Base-by-base conservation (phyloP, 2,797 vertebrate genomes). In the Anniella stebbinsi region DNA sequence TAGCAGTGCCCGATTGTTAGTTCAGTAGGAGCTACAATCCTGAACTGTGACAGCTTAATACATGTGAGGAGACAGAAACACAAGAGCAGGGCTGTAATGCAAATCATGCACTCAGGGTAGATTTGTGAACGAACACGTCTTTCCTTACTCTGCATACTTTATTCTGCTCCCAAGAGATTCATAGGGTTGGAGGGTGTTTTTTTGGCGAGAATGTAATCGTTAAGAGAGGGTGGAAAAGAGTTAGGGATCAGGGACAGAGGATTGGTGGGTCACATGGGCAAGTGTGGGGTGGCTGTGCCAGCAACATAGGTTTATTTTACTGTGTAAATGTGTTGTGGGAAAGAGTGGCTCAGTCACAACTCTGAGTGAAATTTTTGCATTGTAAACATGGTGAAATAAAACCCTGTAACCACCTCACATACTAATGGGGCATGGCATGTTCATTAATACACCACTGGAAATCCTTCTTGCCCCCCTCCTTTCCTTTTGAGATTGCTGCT, bases 21-120 rank as follows among this genome's bases (percentile, higher is more conserved):
- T 87, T 90, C 60, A 67, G 25, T 33, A 83, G 78, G 30, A 67
- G 72, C 45, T 90, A 67, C n/a, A 33, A 66, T n/a, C 30, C n/a
- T 38, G 60, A 69, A 33, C 12, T 33, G 60, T 41, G 30, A 54
- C 30, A 83, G 60, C 2, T 63, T 28, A 63, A 25, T 60, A 72
- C 51, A 60, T 45, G 4, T 54, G n/a, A 81, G 82, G 76, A 75
- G 69, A 81, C 3, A 75, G 70, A 67, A 75, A 54, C 45, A 77
- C 28, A 76, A 66, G 51, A 17, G 3, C 36, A 77, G 8, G 72
- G 70, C 33, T 41, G 18, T 48, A 85, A 57, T 4, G 38, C 17
- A 30, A 2, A 21, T 66, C 48, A 12, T 75, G 70, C 30, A 66
- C 25, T 67, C 38, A 11, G 51, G 73, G 45, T 63, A 80, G 25